Conservation (phyloP, 2,888 invertebrate genomes). For the Tipula lateralis region DNA sequence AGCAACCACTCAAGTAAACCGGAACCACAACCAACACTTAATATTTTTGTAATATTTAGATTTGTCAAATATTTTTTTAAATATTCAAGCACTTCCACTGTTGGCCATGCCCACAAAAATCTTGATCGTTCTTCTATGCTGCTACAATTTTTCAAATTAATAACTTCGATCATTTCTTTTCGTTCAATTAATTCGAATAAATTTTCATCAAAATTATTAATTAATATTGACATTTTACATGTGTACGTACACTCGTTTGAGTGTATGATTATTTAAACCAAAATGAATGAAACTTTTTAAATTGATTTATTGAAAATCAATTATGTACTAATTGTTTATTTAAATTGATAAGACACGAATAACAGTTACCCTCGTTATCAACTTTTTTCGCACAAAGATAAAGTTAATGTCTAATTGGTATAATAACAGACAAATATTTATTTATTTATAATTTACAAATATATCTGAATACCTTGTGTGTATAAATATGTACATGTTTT, state of each 20-base stretch:
- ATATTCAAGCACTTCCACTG: constrained; percentile 58
- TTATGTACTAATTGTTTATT: not conserved
- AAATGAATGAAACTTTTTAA: no score
- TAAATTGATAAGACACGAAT: not conserved
- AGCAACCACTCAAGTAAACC: constrained; percentile 81
- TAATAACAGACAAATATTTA: not conserved
- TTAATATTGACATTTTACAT: not conserved
- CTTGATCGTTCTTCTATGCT: constrained; percentile 48
- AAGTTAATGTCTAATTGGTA: not conserved
- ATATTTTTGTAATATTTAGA: constrained; percentile 51
- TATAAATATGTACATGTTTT: not conserved
- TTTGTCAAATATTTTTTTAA: constrained; percentile 51
- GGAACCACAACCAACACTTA: constrained; percentile 74
- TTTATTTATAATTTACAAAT: not conserved
- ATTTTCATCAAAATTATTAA: constrained; percentile 31
- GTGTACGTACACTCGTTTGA: no score
- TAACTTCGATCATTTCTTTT: constrained; percentile 51
- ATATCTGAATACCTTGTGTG: no score
- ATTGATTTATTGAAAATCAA: not conserved
- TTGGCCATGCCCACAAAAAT: constrained; percentile 72
- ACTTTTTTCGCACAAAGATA: not conserved
- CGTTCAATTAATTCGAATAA: constrained; percentile 29
- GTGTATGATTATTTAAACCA: not conserved
- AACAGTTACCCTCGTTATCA: not conserved
- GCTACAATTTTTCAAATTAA: constrained; percentile 40